A percentile compares a stretch with the other conserved stretches of the same genome.
Conservation (phyloP, 2,113 vertebrate species). For the western clawed frog (Xenopus tropicalis) region UCB_Xtro_10.0 CM004448.2:47873001-47873500, state of each 20-base stretch:
- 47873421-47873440: not conserved
- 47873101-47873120: constrained; percentile 36
- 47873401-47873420: not conserved
- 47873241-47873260: not conserved
- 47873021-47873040: not conserved
- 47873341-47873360: not conserved
- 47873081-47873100: constrained; percentile 34
- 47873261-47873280: constrained; percentile 5
- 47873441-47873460: not conserved
- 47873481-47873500: constrained; percentile 37
- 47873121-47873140: constrained; percentile 15
- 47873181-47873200: constrained; percentile 2
- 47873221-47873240: constrained; percentile 8
- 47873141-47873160: constrained; percentile 16
- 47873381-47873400: constrained; percentile 1
- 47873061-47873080: constrained; percentile 28
- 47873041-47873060: not conserved
- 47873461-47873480: constrained; percentile 31
- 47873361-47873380: constrained; percentile 2
- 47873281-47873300: constrained; percentile 17
- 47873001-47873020: not conserved
- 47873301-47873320: constrained; percentile 32
- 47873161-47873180: constrained; percentile 31
- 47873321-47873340: not conserved
- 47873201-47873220: constrained; percentile 15